Evolutionary conservation across 2,797 vertebrate species (phyloP).

Genomic region (Sebastes hubbsi): DNA sequence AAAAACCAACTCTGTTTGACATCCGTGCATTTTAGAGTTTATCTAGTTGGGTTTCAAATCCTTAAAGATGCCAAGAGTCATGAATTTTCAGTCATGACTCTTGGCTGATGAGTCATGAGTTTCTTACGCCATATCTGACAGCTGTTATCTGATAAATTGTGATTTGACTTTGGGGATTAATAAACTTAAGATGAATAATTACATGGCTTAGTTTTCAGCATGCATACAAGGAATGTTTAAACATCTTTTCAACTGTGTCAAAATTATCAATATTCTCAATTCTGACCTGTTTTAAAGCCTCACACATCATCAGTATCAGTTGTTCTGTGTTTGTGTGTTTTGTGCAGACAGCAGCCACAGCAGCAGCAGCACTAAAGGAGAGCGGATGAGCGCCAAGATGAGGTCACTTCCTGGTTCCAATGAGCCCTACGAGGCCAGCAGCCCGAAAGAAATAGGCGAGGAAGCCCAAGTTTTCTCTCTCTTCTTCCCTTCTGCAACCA

Average conservation of each 20-base stretch:
- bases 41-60: neutral
- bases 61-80: neutral
- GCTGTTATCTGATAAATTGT: neutral
- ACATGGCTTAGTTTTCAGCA: neutral
- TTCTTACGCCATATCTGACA: neutral
- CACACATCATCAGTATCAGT: neutral
- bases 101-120: too few relatives aligned
- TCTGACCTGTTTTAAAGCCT: neutral
- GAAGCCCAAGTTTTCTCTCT: neutral
- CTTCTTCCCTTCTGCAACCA: neutral
- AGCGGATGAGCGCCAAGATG: slow-evolving; percentile 88
- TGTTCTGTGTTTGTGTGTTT: neutral
- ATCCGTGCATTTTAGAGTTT: neutral
- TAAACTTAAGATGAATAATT: neutral
- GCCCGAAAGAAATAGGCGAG: slow-evolving; percentile 90
- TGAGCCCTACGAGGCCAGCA: slow-evolving; percentile 92
- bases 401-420: slow-evolving; percentile 87
- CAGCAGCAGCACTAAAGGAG: slow-evolving; percentile 85
- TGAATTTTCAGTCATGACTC: too few relatives aligned
- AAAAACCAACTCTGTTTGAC: neutral
- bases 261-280: neutral
- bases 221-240: neutral
- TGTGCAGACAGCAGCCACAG: slow-evolving; percentile 87
- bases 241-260: neutral
- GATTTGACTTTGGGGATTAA: neutral